A percentile compares a stretch with the other conserved stretches of the same genome.
These are phyloP conservation scores for Microtus ochrogaster DNA, from an alignment of 2,113 vertebrate species.

Conservation along the genomic window DNA sequence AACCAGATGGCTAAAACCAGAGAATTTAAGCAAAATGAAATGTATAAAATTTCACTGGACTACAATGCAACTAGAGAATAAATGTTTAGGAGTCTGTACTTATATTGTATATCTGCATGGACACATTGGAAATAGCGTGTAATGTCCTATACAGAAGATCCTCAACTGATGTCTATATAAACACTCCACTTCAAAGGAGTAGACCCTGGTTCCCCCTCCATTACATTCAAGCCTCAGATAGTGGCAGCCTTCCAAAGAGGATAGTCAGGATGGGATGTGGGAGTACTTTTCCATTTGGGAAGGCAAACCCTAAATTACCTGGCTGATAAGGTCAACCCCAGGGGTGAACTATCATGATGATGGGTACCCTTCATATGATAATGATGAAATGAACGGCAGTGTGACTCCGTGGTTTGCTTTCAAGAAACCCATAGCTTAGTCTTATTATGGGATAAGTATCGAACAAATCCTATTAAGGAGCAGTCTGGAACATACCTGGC, in stretches of 20 bases:
- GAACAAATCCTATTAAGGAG: not conserved
- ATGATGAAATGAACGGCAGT: not conserved
- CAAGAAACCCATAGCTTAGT: slow-evolving; percentile 18
- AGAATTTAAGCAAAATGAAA: not conserved
- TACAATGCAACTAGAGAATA: not conserved
- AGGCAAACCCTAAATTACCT: not conserved
- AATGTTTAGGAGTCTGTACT: not conserved
- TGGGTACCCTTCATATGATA: not conserved
- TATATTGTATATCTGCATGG: not conserved
- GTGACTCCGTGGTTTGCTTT: not conserved
- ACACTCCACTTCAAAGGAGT: not conserved
- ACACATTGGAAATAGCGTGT: not conserved
- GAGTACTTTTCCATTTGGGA: not conserved
- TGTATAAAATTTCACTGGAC: not conserved
- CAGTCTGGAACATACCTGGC: not conserved
- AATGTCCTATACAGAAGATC: not conserved
- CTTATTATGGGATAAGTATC: not conserved
- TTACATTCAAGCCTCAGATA: not conserved
- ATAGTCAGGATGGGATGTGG: not conserved
- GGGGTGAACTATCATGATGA: not conserved
- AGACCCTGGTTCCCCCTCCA: not conserved
- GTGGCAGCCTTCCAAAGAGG: not conserved
- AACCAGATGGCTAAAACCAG: not conserved
- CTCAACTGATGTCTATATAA: not conserved
- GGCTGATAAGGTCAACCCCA: not conserved